Evolutionary conservation across 2,888 invertebrate genomes (phyloP), one percentile per base, ranked within the genome.

Genomic region (Callinectes sapidus): DNA sequence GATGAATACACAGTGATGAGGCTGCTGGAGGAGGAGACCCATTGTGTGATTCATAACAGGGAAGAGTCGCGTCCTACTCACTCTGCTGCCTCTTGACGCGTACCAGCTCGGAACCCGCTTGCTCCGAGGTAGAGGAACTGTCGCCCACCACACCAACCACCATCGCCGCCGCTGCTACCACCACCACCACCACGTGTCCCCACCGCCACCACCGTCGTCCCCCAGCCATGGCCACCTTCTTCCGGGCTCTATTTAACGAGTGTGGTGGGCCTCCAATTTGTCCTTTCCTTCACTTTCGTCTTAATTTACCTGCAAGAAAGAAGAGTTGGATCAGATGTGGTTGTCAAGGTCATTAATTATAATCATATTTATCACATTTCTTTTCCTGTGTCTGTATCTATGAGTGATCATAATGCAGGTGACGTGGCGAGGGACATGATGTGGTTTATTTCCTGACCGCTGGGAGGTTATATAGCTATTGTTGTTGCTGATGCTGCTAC

Each of bases 181-280:
- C 81, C 81, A 35, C 81, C 35, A 81, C 81, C 35, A 18, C 35
- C 81, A 81, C 81, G 81, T 81, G 81, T 81, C 81, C 81, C 81
- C 81, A 81, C 32, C 81, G 81, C 81, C 81, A 81, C 32, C 81
- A 35, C 81, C 35, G 81, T 35, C 35, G 81, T 35, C 81, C 81
- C 35, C 81, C 81, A 16, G 35, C 81, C 81, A 81, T 81, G 16
- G 81, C 81, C 81, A 18, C 81, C 2, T 16, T 14, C 81, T 35
- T 16, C 81, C 81, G 16, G 81, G 81, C 35, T 81, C 35, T 81
- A 13, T 35, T 18, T 35, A 35, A 77, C 32, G 81, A 32, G 81
- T 81, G 81, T 81, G 81, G 81, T 32, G 81, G 81, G 32, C 35
- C 81, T 81, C 81, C 81, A 32, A 81, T 35, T 16, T 81, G 16